These are phyloP conservation scores for Caenorhabditis sinica DNA, from an alignment of 2,888 invertebrate genomes.

Conservation along the genomic window DNA sequence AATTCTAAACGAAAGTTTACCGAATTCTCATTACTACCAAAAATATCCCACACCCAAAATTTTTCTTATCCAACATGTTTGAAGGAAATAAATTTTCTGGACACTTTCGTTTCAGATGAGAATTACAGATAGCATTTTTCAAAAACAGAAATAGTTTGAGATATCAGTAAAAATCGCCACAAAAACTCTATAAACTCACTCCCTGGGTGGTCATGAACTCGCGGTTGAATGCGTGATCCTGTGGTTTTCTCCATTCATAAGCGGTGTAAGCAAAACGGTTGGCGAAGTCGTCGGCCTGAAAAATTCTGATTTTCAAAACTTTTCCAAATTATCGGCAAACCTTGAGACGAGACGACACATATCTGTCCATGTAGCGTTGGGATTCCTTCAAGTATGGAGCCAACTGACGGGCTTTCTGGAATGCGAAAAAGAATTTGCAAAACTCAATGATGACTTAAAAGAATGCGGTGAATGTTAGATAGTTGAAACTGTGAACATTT, in stretches of 20 bases:
- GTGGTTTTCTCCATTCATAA: constrained; percentile 83
- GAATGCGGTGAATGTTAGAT: too few relatives aligned
- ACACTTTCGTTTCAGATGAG: too few relatives aligned
- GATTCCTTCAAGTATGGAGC: constrained; percentile 78
- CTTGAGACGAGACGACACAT: constrained; percentile 79
- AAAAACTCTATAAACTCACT: constrained; percentile 44
- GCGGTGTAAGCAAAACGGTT: constrained; percentile 82
- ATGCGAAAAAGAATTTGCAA: neutral
- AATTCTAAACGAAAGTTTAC: neutral
- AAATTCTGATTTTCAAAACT: neutral
- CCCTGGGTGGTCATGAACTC: constrained; percentile 80
- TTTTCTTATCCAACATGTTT: too few relatives aligned
- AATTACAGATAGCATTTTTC: too few relatives aligned
- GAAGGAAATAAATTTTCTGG: too few relatives aligned
- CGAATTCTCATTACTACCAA: too few relatives aligned
- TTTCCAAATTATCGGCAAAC: constrained; percentile 1
- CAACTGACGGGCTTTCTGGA: constrained; percentile 64
- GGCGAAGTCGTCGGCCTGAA: constrained; percentile 81
- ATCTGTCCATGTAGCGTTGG: constrained; percentile 81
- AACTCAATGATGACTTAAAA: neutral
- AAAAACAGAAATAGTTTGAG: too few relatives aligned
- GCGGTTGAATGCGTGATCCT: constrained; percentile 82
- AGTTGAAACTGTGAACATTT: too few relatives aligned
- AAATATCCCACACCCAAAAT: too few relatives aligned
- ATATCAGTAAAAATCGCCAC: neutral